Conservation (phyloP, 2,113 vertebrate species). For the Budorcas taxicolor region DNA sequence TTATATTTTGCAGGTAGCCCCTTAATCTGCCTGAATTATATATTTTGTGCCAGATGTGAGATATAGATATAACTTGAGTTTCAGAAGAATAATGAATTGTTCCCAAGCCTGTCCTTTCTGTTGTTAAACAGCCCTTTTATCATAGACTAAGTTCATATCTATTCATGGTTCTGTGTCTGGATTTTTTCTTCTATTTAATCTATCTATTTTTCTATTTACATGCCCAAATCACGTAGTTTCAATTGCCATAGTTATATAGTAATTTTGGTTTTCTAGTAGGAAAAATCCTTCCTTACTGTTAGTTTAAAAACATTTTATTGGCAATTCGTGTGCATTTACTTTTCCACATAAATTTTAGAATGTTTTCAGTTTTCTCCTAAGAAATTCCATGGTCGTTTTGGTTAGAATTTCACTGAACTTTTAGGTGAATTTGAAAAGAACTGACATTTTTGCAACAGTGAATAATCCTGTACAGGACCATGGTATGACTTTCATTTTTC, state of each 20-base stretch:
- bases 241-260: neutral
- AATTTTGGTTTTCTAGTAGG: neutral
- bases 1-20: neutral
- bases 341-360: neutral
- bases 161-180: neutral
- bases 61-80: neutral
- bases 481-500: neutral
- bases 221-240: neutral
- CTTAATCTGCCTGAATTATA: conserved; percentile 21
- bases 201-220: neutral
- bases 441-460: neutral
- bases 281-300: neutral
- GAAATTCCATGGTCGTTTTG: neutral
- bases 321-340: neutral
- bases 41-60: neutral
- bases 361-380: neutral
- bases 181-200: neutral
- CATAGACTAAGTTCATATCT: neutral
- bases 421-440: neutral
- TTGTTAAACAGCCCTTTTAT: neutral
- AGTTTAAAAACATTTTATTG: neutral
- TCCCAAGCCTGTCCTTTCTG: neutral
- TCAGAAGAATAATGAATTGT: neutral
- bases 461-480: neutral
- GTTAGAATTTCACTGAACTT: neutral